Base-by-base conservation (phyloP, 1,140 invertebrate genomes). In the Gonatopus flavifemur region DNA sequence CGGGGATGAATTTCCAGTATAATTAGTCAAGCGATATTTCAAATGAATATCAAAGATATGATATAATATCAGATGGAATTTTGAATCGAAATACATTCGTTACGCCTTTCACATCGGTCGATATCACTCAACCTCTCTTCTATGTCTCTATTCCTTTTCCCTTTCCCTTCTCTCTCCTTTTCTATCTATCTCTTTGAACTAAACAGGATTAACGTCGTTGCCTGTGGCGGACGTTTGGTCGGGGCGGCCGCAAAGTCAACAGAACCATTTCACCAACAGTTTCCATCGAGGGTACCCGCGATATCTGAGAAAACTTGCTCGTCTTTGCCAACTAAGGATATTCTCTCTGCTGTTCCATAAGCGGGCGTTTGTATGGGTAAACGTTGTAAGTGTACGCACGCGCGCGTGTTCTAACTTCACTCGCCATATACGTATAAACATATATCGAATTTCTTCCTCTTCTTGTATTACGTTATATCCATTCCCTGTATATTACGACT, bases 151-250 rank as follows among this genome's bases (percentile, higher is more conserved):
- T 36, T 18, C 6, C 12, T 20, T 36, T 19, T 3, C 5, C 35
- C 10, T 36, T 36, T 15, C 5, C 3, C 19, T 18, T 20, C 15
- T 35, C 6, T 0, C 32, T 18, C 3, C 15, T 36, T 36, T 12
- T 9, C 15, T 36, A 4, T 18, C 19, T 15, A 36, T 36, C 35
- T 36, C 35, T 36, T 19, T 16, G 3, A 50, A 42, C 49, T 50
- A 49, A 54, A 59, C 40, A 59, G 55, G 51, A 59, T 59, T 54
- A 59, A 59, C 51, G 55, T 44, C n/a, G 37, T 36, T 30, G 20
- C 30, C 31, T 42, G 25, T 35, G 21, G 30, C 31, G n/a, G n/a
- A 52, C 35, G 16, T 18, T n/a, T 35, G 35, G 44, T 48, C 30
- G 28, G 22, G 22, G 22, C 16, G 16, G 24, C 40, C 38, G 33